Base-by-base conservation (phyloP, 53 echinoderm and acorn worm species). In the Holothuria scabra region DNA sequence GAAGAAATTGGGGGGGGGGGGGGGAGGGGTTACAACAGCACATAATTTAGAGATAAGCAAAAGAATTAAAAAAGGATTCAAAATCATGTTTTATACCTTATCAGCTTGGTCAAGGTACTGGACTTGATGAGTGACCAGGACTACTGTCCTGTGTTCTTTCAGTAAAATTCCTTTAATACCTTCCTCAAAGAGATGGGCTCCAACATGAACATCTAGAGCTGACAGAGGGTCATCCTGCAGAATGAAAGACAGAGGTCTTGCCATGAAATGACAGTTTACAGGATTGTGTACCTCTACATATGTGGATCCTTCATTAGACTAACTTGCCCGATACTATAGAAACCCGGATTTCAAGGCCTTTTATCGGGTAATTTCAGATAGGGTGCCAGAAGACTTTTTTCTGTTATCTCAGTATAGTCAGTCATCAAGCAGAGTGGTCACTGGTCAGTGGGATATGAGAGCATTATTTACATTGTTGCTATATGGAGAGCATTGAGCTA, bases 171-270 rank as follows among this genome's bases (percentile, higher is more conserved):
- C 89, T 72, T 84, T 83, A 79, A 94, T 88, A 18, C 94, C 94
- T 68, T 89, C 87, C 44, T 94, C 89, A 55, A 94, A 94, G 41
- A 94, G 85, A 11, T 94, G 89, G 56, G 89, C 80, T 4, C 94
- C 91, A 13, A 94, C 94, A 55, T 94, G 94, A n/a, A 94, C 94
- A 34, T 94, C 94, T 21, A 94, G 72, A 14, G 94, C 94, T n/a
- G 94, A 94, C 32, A 94, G 66, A n/a, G 94, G 94, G 44, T 94
- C 94, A 86, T 94, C 94, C 94, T 94, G 46, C 8, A 75, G 21
- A 34, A 58, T 28, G 60, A 82, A 34, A 37, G 12, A 79, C 12
- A 64, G 55, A 35, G 33, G 56, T 12, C 1, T 69, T n/a, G n/a
- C n/a, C n/a, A n/a, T n/a, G n/a, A 35, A 82, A 44, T 7, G 44